These are phyloP conservation scores for Clarias fuscus DNA, from an alignment of 2,797 vertebrate species.

Conservation along the genomic window DNA sequence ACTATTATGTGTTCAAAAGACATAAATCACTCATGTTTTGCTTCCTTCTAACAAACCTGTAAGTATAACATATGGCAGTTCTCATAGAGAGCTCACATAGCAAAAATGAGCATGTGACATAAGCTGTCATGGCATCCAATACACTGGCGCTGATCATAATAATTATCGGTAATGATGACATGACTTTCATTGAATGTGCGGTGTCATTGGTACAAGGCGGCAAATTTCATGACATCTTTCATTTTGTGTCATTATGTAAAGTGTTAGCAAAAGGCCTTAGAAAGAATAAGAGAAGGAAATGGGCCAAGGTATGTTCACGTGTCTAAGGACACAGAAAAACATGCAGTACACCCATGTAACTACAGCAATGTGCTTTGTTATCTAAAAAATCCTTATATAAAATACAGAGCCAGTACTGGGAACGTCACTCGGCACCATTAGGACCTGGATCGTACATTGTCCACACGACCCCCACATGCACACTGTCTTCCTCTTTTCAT, in stretches of 20 bases:
- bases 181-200: background rate
- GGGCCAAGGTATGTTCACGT: background rate
- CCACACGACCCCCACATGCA: background rate
- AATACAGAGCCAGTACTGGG: background rate
- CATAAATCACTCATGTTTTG: background rate
- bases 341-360: background rate
- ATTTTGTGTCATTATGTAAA: background rate
- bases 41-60: background rate
- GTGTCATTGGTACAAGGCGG: background rate
- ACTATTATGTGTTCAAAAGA: background rate
- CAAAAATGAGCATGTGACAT: background rate
- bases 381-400: slow-evolving; percentile 8
- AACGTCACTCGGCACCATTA: background rate
- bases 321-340: background rate
- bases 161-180: background rate
- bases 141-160: background rate
- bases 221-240: background rate
- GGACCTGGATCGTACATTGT: background rate
- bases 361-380: background rate
- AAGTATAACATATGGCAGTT: background rate
- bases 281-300: background rate
- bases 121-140: background rate
- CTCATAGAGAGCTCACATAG: background rate
- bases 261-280: background rate
- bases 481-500: slow-evolving; percentile 8